Conservation (phyloP, 1,140 invertebrate species). For the Schlechtendalia chinensis region DNA sequence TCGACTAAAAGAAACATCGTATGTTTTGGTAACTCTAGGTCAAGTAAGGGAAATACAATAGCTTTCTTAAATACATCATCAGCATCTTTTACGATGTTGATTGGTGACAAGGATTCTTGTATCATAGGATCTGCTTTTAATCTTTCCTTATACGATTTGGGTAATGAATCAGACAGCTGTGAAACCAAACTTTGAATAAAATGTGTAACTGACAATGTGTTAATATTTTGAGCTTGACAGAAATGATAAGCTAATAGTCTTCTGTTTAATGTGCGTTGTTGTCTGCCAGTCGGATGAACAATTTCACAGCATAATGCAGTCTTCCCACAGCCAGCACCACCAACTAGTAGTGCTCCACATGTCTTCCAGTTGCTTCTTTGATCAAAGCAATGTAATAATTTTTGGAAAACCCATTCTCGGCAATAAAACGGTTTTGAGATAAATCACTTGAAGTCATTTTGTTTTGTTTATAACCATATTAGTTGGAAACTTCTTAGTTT, state of each 20-base stretch:
- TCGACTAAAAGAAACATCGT: constrained; percentile 85
- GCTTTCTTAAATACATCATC: constrained; percentile 89
- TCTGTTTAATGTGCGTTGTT: constrained; percentile 71
- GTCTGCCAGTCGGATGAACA: constrained; percentile 68
- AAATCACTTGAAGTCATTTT: constrained; percentile 48
- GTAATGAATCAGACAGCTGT: constrained; percentile 59
- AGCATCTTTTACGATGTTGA: constrained; percentile 76
- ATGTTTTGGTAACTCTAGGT: constrained; percentile 77
- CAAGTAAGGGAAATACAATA: constrained; percentile 80
- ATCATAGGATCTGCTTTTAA: constrained; percentile 59
- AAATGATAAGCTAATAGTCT: constrained; percentile 80
- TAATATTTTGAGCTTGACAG: constrained; percentile 67
- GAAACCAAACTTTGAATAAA: constrained; percentile 82
- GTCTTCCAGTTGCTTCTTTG: constrained; percentile 73
- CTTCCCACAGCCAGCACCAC: constrained; percentile 85
- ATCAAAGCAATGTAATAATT: constrained; percentile 87
- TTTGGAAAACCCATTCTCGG: constrained; percentile 92
- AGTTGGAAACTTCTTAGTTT: background rate
- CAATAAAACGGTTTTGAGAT: constrained; percentile 63
- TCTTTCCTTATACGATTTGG: constrained; percentile 80
- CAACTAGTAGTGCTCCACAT: constrained; percentile 79
- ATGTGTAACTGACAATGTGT: constrained; percentile 71
- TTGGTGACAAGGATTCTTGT: constrained; percentile 67
- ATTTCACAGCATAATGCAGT: constrained; percentile 81
- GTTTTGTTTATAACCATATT: constrained; percentile 10